Base-by-base conservation (phyloP, 2,113 vertebrate genomes). In the Numenius arquata region DNA sequence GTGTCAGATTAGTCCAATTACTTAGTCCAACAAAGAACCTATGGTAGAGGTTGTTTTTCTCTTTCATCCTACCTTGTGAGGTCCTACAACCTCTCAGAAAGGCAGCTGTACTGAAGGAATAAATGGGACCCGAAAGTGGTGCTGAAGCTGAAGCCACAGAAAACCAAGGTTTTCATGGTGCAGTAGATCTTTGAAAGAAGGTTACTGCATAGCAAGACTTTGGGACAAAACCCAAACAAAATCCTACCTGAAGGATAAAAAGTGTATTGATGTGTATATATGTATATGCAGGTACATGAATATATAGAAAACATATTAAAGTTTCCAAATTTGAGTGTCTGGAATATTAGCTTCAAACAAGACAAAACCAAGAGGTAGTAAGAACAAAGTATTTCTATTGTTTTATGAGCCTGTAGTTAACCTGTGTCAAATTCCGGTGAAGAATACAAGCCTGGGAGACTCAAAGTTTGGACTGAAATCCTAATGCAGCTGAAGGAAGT, bases 361-460 rank as follows among this genome's bases (percentile, higher is more conserved):
- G 38, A 45, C 18, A 78, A 89, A 89, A 3, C 2, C 4, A 90
- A 85, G 15, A 21, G 5, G 29, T 4, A 62, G n/a, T 13, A 77
- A 26, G 29, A 90, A 41, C 0, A 4, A 70, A 80, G 5, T 12
- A 74, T 56, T 93, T 84, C 6, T 55, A 22, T 55, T 62, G 18
- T 43, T 89, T 70, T 85, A 23, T 56, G 47, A 81, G 36, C 25
- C 52, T 84, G 50, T 38, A 86, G 90, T 68, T 87, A 82, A 82
- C 23, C 27, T 23, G 23, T 3, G 1, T n/a, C 23, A 81, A 65
- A 72, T 56, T 63, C 63, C 3, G 3, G 27, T 59, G 26, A 81
- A 68, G 16, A 83, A 83, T 70, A 66, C 6, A n/a, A 48, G 68
- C 27, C 61, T 65, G 48, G 38, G 4, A 75, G 41, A 45, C 11